A percentile compares a stretch with the other conserved stretches of the same genome.
Conservation (phyloP, 2,888 invertebrate genomes). For the Rhynchonema sp. region DNA sequence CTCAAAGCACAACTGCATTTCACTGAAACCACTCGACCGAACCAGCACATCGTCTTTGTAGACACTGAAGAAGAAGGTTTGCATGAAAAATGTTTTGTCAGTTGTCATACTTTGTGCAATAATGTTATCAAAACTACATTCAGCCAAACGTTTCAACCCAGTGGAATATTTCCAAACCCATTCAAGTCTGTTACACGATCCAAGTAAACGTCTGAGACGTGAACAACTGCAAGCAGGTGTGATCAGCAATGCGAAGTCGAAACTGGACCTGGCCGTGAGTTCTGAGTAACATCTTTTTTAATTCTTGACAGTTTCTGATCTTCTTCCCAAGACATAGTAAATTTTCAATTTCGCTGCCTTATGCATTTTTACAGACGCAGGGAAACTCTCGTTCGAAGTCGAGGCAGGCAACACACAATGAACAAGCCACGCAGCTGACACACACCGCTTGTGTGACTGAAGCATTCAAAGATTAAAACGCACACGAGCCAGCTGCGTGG, state of each 20-base stretch:
- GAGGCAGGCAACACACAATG: too few species aligned
- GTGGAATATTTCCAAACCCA: conserved; percentile 54
- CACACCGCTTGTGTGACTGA: too few species aligned
- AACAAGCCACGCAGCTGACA: too few species aligned
- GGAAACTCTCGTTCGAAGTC: too few species aligned
- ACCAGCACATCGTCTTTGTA: conserved; percentile 60
- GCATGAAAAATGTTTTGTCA: conserved; percentile 7
- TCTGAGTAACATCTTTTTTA: not conserved
- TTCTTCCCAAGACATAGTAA: too few species aligned
- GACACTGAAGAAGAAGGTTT: conserved; percentile 42
- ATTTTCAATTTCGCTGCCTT: too few species aligned
- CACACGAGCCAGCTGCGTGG: too few species aligned
- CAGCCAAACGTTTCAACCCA: conserved; percentile 43
- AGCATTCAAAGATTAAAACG: too few species aligned
- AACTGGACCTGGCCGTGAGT: conserved; percentile 12
- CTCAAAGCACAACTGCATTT: conserved; percentile 5
- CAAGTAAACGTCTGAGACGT: conserved; percentile 45
- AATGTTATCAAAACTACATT: conserved; percentile 2
- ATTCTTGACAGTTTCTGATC: not conserved
- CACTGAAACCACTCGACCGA: conserved; percentile 39
- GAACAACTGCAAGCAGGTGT: conserved; percentile 10
- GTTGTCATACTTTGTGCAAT: not conserved
- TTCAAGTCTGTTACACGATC: conserved; percentile 46
- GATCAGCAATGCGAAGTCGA: conserved; percentile 11
- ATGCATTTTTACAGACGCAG: too few species aligned